Percentiles rank a stretch among this genome's conserved stretches.
Evolutionary conservation across 2,797 vertebrate genomes (phyloP).

Genomic region (Platyrinchus mystaceus): DNA sequence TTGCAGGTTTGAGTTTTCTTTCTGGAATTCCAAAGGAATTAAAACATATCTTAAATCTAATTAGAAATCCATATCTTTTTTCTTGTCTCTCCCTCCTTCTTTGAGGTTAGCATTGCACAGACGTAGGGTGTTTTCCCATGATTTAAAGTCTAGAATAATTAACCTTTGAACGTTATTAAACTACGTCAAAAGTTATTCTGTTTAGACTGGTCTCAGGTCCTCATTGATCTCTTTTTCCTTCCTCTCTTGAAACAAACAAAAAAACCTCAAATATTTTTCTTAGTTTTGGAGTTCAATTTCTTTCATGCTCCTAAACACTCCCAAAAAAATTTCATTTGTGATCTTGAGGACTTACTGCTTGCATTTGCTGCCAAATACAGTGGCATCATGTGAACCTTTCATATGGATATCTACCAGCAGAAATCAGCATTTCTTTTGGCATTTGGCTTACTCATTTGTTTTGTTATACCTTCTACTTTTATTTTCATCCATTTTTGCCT

Average conservation of each 20-base stretch:
- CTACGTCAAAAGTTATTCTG: background rate
- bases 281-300: background rate
- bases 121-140: background rate
- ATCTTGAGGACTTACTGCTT: background rate
- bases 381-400: background rate
- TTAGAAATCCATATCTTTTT: background rate
- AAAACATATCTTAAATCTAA: background rate
- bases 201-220: slow-evolving; percentile 6
- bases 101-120: background rate
- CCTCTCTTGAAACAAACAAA: background rate
- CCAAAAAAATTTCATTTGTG: background rate
- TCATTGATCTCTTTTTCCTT: slow-evolving; percentile 47
- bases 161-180: background rate
- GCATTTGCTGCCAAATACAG: background rate
- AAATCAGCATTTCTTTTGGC: background rate
- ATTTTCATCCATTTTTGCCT: background rate
- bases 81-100: background rate
- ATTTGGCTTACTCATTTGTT: background rate
- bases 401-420: background rate
- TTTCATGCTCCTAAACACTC: background rate
- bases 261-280: background rate
- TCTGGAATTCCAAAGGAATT: background rate
- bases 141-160: background rate
- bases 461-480: background rate
- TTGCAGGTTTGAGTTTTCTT: background rate